Base-by-base conservation (phyloP, 2,113 vertebrate genomes). In the Galbula dea region DNA sequence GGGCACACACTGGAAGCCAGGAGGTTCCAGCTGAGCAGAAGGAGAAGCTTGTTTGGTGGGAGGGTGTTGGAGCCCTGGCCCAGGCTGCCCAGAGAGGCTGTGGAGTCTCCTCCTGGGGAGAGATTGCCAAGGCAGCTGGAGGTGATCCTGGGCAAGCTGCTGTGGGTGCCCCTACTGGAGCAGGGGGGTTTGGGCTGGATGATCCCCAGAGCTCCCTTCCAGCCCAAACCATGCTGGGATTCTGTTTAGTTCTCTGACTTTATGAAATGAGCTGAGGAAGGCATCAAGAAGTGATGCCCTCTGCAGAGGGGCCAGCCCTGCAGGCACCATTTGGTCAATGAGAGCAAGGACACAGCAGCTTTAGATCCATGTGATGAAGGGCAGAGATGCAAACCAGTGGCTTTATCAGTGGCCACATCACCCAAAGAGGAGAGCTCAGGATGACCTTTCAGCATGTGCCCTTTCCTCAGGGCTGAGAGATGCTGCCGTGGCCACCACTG, bases 371-470 rank as follows among this genome's bases (percentile, higher is more conserved):
- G n/a, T n/a, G n/a, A 6, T 12, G 57, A 19, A 39, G 81, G 84
- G 14, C 24, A 4, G 10, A 11, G 54, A 11, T 22, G 49, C 6
- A 37, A 68, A 88, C 41, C 11, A 10, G 26, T 45, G 55, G 26
- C 9, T 32, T 16, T 29, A 22, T 59, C 4, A 1, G 43, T 51
- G 72, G 29, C 52, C 52, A 1, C 39, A 1, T 9, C 61, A 6
- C 7, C 0, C 19, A 19, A 45, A 16, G 1, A 10, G 12, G 39
- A 66, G 32, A 7, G 7, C 1, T 46, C 27, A 5, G 2, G 3
- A 13, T 18, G 51, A 13, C 59, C 39, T 4, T 29, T 34, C 57
- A n/a, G 49, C 80, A 11, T 30, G 0, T 14, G 30, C 41, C 54
- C 26, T 15, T 68, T 22, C 30, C 74, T 29, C 0, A 14, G 63